phyloP scores from a whole-genome alignment of 2,888 invertebrate genomes.

The Pseudococcus viburni region DNA sequence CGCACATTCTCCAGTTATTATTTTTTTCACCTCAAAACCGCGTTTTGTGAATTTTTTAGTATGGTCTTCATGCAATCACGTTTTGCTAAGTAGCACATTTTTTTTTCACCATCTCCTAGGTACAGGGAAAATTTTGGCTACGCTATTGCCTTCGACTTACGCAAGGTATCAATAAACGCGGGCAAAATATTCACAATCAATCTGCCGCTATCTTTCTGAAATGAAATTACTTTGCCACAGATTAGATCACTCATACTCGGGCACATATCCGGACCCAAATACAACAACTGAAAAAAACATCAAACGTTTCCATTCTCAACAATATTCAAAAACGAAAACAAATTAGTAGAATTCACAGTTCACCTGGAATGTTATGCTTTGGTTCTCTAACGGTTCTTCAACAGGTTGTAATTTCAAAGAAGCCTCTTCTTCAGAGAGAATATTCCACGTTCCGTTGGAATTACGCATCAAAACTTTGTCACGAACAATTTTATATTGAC shows the following conservation, averaged over 20 bases:
- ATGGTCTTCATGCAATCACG: too few relatives aligned
- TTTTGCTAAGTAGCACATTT: too few relatives aligned
- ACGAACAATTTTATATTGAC: slow-evolving; percentile 23
- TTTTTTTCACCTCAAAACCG: too few relatives aligned
- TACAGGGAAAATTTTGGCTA: too few relatives aligned
- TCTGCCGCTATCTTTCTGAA: background rate
- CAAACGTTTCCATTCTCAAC: background rate
- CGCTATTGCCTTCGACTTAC: background rate
- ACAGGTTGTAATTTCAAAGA: background rate
- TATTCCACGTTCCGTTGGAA: slow-evolving; percentile 26
- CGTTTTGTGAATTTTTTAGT: too few relatives aligned
- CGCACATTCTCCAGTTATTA: too few relatives aligned
- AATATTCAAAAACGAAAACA: background rate
- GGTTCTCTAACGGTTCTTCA: background rate
- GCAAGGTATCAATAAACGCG: background rate
- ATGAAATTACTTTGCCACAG: slow-evolving; percentile 34
- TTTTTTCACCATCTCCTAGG: too few relatives aligned
- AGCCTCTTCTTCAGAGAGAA: background rate
- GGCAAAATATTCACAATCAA: slow-evolving; percentile 19
- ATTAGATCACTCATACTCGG: slow-evolving; percentile 41
- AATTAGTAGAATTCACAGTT: background rate
- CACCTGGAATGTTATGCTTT: slow-evolving; percentile 35
- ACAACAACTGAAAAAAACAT: slow-evolving; percentile 21
- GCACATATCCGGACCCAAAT: slow-evolving; percentile 10
- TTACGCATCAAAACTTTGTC: background rate